Conservation (phyloP, 2,113 vertebrate genomes). For the Hydrolagus affinis region DNA sequence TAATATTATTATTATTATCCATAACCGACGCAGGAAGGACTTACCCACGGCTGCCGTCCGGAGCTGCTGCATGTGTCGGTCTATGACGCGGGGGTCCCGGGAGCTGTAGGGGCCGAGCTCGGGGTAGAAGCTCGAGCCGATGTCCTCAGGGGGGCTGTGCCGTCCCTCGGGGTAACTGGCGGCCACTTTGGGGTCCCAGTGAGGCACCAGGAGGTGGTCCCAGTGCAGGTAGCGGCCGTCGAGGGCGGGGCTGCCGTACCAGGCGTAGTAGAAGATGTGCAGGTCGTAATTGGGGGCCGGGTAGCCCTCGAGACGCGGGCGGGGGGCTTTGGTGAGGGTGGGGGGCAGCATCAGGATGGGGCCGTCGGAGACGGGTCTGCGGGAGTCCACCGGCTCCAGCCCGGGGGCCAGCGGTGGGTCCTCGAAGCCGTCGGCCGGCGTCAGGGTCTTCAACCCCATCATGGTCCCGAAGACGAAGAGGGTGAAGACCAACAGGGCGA, state of each 20-base stretch:
- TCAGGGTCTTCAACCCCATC: constrained; percentile 76
- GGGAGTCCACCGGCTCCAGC: constrained; percentile 47
- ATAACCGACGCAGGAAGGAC: too few relatives aligned
- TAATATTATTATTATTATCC: too few relatives aligned
- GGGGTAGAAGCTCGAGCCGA: constrained; percentile 76
- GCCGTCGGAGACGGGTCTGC: constrained; percentile 44
- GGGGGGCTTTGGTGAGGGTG: constrained; percentile 43
- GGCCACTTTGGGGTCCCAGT: constrained; percentile 85
- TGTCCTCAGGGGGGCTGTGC: constrained; percentile 69
- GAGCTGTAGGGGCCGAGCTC: constrained; percentile 81
- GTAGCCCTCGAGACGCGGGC: constrained; percentile 43
- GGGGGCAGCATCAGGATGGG: constrained; percentile 40
- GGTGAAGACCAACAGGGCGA: constrained; percentile 74
- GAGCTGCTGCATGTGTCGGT: constrained; percentile 73
- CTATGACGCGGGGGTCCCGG: constrained; percentile 65
- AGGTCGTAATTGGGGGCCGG: constrained; percentile 69
- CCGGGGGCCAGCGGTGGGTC: constrained; percentile 56
- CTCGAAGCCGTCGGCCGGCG: constrained; percentile 70
- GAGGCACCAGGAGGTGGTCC: constrained; percentile 79
- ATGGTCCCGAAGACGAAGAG: constrained; percentile 80
- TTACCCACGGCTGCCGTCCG: constrained; percentile 72
- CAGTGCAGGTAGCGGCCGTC: constrained; percentile 71
- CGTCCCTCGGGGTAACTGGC: constrained; percentile 74
- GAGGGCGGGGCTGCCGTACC: constrained; percentile 68
- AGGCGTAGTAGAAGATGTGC: constrained; percentile 81